Conservation (phyloP, 2,113 vertebrate species). For the Anguilla japonica region DNA sequence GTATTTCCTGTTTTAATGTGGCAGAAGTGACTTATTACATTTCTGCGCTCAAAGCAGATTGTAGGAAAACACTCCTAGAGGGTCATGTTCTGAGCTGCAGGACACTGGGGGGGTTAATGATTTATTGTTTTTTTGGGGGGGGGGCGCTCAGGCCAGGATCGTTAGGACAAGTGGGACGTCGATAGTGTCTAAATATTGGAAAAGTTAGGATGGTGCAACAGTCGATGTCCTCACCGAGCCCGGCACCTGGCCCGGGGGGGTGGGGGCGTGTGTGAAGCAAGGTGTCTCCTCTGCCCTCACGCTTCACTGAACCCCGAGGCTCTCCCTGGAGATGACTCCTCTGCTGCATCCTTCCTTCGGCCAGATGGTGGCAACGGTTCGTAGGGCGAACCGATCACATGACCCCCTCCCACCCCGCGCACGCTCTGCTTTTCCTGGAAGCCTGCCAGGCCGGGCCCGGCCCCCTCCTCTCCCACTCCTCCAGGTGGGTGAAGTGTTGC, state of each 20-base stretch:
- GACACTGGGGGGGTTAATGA: neutral
- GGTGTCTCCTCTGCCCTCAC: neutral
- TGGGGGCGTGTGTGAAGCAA: neutral
- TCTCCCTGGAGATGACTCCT: neutral
- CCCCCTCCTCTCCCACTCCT: neutral
- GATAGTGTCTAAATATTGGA: neutral
- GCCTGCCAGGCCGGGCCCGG: neutral
- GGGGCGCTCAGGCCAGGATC: neutral
- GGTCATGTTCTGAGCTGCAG: neutral
- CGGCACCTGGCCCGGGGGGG: neutral
- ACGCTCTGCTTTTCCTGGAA: neutral
- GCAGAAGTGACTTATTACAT: slow-evolving; percentile 4
- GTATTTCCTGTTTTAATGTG: neutral
- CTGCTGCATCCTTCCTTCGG: neutral
- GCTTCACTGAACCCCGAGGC: neutral
- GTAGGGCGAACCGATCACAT: neutral
- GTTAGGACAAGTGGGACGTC: neutral
- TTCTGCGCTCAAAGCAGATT: neutral
- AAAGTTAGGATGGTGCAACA: neutral
- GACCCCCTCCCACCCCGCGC: neutral
- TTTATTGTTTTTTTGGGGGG: neutral
- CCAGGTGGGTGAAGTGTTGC: neutral
- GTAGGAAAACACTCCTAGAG: neutral
- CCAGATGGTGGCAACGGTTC: slow-evolving; percentile 15
- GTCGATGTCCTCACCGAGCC: neutral